These are phyloP conservation scores for Eublepharis macularius DNA, from an alignment of 2,113 vertebrate genomes.

Conservation along the genomic window DNA sequence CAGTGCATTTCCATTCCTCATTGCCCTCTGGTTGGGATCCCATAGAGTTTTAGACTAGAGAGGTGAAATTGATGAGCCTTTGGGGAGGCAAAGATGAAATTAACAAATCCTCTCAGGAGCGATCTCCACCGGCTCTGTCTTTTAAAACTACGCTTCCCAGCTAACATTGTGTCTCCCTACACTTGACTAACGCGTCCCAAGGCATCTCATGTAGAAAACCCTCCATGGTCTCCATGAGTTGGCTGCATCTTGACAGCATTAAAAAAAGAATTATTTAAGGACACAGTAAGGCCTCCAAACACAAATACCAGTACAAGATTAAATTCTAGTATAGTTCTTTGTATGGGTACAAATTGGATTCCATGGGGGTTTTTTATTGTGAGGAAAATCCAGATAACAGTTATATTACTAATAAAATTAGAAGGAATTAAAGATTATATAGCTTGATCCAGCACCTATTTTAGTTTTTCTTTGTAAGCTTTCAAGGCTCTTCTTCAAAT, in stretches of 20 bases:
- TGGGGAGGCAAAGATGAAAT: background rate
- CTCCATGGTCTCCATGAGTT: too few species aligned
- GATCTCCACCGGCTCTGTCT: too few species aligned
- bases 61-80: too few species aligned
- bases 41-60: too few species aligned
- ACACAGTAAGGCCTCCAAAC: background rate
- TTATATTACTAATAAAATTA: background rate
- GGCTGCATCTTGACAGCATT: too few species aligned
- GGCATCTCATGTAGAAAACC: too few species aligned
- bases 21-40: too few species aligned
- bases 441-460: background rate
- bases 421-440: background rate
- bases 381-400: background rate
- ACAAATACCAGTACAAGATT: background rate
- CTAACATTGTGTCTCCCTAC: too few species aligned
- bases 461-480: background rate
- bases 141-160: too few species aligned
- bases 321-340: background rate
- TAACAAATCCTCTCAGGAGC: too few species aligned
- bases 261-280: background rate
- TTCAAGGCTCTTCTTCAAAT: background rate
- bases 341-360: background rate
- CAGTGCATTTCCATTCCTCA: too few species aligned
- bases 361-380: background rate
- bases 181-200: too few species aligned